Percentiles rank a stretch among this genome's conserved stretches.
phyloP scores from a whole-genome alignment of 2,888 invertebrate genomes.

The Saturnia pavonia region DNA sequence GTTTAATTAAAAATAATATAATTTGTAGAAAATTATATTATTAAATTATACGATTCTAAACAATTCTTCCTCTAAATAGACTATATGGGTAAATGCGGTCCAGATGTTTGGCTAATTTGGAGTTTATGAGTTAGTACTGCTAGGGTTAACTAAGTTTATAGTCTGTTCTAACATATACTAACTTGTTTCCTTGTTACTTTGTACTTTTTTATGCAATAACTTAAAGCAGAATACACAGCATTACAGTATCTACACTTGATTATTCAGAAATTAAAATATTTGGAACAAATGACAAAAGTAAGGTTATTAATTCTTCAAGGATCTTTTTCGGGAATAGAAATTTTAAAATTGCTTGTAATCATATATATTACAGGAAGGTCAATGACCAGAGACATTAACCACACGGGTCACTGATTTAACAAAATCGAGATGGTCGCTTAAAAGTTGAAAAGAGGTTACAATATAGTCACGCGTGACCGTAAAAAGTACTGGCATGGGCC shows the following conservation, averaged over 20 bases:
- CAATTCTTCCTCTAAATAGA: too few relatives aligned
- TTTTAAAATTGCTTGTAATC: neutral
- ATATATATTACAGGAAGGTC: neutral
- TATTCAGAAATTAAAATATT: neutral
- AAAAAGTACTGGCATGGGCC: conserved; percentile 22
- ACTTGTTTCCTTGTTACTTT: too few relatives aligned
- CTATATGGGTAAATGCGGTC: too few relatives aligned
- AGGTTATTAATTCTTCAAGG: neutral
- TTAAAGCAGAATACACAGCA: too few relatives aligned
- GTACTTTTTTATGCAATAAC: too few relatives aligned
- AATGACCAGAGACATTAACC: neutral
- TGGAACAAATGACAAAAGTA: neutral
- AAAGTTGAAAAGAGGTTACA: conserved; percentile 56
- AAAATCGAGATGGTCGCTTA: conserved; percentile 17
- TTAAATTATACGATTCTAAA: too few relatives aligned
- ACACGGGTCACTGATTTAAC: neutral
- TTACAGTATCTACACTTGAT: neutral
- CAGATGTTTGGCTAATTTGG: too few relatives aligned
- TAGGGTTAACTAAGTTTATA: too few relatives aligned
- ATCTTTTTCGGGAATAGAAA: neutral
- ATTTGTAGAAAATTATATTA: too few relatives aligned
- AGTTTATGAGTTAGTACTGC: too few relatives aligned
- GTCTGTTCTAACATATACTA: too few relatives aligned
- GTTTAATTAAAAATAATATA: too few relatives aligned
- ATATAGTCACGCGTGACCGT: conserved; percentile 24